Percentiles rank a stretch among this genome's conserved stretches.
phyloP scores from a whole-genome alignment of 2,888 invertebrate genomes.

The Busseola fusca region DNA sequence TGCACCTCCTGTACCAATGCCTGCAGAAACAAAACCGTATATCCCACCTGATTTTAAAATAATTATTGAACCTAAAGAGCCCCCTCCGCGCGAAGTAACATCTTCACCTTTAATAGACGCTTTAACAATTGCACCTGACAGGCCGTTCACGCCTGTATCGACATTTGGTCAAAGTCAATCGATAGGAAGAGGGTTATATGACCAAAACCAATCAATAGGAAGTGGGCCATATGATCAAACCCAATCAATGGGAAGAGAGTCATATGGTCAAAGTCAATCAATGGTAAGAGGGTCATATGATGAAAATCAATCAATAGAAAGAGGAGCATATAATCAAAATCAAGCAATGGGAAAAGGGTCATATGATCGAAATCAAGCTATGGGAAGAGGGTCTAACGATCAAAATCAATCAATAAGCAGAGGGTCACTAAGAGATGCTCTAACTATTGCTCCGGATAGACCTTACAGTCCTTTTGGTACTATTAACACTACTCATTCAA shows the following conservation, averaged over 20 bases:
- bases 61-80: slow-evolving; percentile 86
- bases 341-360: slow-evolving; percentile 5
- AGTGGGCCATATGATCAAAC: slow-evolving; percentile 76
- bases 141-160: slow-evolving; percentile 89
- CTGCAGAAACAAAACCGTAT: slow-evolving; percentile 91
- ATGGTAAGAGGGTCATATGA: slow-evolving; percentile 76
- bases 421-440: slow-evolving; percentile 88
- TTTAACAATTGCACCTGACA: slow-evolving; percentile 91
- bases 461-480: slow-evolving; percentile 89
- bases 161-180: slow-evolving; percentile 30
- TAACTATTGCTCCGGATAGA: slow-evolving; percentile 90
- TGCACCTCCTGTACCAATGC: slow-evolving; percentile 89
- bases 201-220: slow-evolving; percentile 37
- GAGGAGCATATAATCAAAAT: slow-evolving; percentile 53
- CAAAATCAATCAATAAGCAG: slow-evolving; percentile 77
- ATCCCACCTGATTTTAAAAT: slow-evolving; percentile 91
- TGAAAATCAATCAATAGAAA: slow-evolving; percentile 73
- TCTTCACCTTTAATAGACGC: slow-evolving; percentile 91
- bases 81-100: slow-evolving; percentile 75
- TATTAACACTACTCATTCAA: slow-evolving; percentile 80
- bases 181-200: slow-evolving; percentile 19
- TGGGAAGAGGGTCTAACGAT: slow-evolving; percentile 82
- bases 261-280: slow-evolving; percentile 63
- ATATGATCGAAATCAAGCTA: slow-evolving; percentile 60
- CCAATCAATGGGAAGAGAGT: slow-evolving; percentile 72